These are phyloP conservation scores for Buathra laborator DNA, from an alignment of 2,888 invertebrate species.

Conservation along the genomic window DNA sequence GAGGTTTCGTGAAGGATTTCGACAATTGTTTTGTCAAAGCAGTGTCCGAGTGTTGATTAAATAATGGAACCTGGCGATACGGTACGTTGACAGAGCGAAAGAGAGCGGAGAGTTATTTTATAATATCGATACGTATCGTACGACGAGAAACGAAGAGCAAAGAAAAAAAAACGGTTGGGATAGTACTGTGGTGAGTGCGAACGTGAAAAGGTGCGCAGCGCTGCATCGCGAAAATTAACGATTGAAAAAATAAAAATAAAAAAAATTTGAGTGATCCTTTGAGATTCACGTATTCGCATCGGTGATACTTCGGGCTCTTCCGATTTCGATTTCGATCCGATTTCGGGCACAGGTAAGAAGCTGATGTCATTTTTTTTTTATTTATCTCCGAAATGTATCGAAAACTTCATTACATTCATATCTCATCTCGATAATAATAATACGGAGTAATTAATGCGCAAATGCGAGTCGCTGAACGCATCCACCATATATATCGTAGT, in stretches of 20 bases:
- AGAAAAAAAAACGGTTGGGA: slow-evolving; percentile 16
- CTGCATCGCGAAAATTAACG: slow-evolving; percentile 7
- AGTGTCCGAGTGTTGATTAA: slow-evolving; percentile 21
- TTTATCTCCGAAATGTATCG: background rate
- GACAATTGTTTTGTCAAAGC: slow-evolving; percentile 62
- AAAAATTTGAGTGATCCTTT: background rate
- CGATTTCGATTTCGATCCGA: too few species aligned
- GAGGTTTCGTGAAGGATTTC: slow-evolving; percentile 52
- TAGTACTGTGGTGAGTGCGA: slow-evolving; percentile 62
- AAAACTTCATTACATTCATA: background rate
- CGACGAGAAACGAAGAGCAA: background rate
- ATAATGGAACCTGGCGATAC: slow-evolving; percentile 25
- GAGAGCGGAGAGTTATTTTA: background rate
- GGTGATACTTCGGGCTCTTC: slow-evolving; percentile 4
- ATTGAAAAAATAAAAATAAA: background rate
- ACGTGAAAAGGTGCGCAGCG: slow-evolving; percentile 53
- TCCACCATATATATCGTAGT: slow-evolving; percentile 23
- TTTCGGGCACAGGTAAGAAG: slow-evolving; percentile 34
- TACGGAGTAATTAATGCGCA: background rate
- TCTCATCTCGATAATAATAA: background rate
- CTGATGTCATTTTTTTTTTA: background rate
- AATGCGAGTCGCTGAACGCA: background rate
- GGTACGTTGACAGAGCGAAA: background rate
- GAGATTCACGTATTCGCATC: background rate
- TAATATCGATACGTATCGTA: background rate